A percentile compares a stretch with the other conserved stretches of the same genome.
Conservation (phyloP, 2,888 invertebrate species). For the Microctonus aethiopoides region DNA sequence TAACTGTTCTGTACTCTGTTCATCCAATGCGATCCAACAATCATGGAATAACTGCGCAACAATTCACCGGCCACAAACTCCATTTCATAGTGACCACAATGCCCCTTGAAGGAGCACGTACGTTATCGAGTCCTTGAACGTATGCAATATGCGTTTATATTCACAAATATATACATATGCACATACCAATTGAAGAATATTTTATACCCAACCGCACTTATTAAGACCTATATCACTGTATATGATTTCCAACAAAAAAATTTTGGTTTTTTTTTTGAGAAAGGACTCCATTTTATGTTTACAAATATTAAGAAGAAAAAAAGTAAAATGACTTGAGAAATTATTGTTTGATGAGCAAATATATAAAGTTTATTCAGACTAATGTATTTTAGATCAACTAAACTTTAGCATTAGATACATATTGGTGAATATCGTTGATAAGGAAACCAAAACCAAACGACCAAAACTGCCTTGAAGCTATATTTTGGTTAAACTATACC, state of each 20-base stretch:
- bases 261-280: neutral
- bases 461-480: neutral
- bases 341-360: no score
- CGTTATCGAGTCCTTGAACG: conserved; percentile 44
- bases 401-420: conserved; percentile 11
- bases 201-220: conserved; percentile 61
- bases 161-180: conserved; percentile 1
- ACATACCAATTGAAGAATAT: conserved; percentile 49
- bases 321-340: no score
- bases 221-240: conserved; percentile 56
- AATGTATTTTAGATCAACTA: no score
- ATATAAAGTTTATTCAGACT: no score
- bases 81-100: conserved; percentile 63
- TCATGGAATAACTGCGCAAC: conserved; percentile 23
- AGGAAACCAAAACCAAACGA: neutral
- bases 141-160: conserved; percentile 50
- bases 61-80: conserved; percentile 55
- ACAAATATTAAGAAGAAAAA: no score
- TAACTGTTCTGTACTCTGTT: neutral
- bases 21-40: conserved; percentile 37
- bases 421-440: neutral
- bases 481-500: conserved; percentile 28
- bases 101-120: conserved; percentile 47
- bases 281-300: neutral
- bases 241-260: conserved; percentile 43